Evolutionary conservation across 2,113 vertebrate species (phyloP).

Genomic region (Acinonyx jubatus): DNA sequence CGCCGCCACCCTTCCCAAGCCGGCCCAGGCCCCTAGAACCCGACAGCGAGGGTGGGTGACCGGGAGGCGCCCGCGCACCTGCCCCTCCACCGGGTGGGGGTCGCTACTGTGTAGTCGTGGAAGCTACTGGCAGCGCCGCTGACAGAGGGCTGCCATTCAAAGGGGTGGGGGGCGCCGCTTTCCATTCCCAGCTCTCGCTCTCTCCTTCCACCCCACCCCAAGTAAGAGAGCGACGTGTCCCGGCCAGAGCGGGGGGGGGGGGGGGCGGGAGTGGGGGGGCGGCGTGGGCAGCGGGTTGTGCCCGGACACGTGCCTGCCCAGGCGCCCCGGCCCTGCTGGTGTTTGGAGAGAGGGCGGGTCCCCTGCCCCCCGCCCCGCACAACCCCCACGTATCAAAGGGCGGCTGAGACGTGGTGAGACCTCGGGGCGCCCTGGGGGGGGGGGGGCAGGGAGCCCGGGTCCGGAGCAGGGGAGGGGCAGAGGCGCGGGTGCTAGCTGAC

Average conservation of each 20-base stretch:
- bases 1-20: conserved; percentile 54
- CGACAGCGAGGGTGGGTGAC: not conserved
- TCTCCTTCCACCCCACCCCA: conserved; percentile 74
- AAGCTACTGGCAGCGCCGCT: not conserved
- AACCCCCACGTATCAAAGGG: conserved; percentile 82
- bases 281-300: conserved; percentile 81
- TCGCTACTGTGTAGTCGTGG: conserved; percentile 32
- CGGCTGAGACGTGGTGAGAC: conserved; percentile 82
- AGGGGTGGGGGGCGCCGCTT: conserved; percentile 63
- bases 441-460: conserved; percentile 72
- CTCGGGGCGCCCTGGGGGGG: conserved; percentile 79
- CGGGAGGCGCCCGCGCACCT: conserved; percentile 71
- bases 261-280: conserved; percentile 64
- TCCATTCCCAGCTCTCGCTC: conserved; percentile 54
- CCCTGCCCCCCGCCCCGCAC: conserved; percentile 77
- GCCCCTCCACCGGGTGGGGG: conserved; percentile 66
- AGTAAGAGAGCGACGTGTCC: conserved; percentile 81
- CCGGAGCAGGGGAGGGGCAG: conserved; percentile 80
- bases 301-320: conserved; percentile 82
- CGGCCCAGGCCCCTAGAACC: conserved; percentile 16
- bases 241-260: conserved; percentile 54
- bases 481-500: conserved; percentile 80
- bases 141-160: conserved; percentile 45
- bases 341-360: conserved; percentile 83
- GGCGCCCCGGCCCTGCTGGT: conserved; percentile 80